Conservation (phyloP, 2,888 invertebrate species). For the Pyrgus malvae region DNA sequence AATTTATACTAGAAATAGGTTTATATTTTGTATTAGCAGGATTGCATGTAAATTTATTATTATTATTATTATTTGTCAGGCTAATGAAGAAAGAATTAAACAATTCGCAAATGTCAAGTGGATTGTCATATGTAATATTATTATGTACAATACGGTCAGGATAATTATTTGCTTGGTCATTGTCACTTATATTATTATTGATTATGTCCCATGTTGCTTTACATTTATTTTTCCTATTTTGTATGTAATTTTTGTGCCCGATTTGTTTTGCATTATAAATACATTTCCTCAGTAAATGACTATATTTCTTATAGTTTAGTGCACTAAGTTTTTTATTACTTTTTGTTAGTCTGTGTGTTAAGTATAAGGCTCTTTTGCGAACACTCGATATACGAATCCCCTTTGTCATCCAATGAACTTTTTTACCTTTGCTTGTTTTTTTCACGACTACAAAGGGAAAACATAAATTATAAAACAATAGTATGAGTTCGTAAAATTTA, state of each 20-base stretch:
- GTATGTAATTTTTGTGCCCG: not conserved
- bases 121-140: not conserved
- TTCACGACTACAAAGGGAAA: not conserved
- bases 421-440: not conserved
- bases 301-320: not conserved
- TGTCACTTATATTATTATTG: not conserved
- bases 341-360: not conserved
- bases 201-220: slow-evolving; percentile 8
- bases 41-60: too few relatives aligned
- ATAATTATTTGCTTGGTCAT: not conserved
- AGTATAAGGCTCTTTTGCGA: not conserved
- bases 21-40: too few relatives aligned
- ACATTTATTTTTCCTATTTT: not conserved
- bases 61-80: not conserved
- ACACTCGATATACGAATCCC: not conserved
- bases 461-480: slow-evolving; percentile 3
- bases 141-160: not conserved
- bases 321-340: not conserved
- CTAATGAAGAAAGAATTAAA: slow-evolving; percentile 2
- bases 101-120: not conserved
- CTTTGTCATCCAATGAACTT: not conserved
- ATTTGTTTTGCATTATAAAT: slow-evolving; percentile 5
- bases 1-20: too few relatives aligned
- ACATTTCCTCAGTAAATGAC: not conserved
- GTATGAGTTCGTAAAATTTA: not conserved